These are phyloP conservation scores for Meloidogyne floridensis DNA, from an alignment of 1,140 invertebrate genomes.

Conservation along the genomic window DNA sequence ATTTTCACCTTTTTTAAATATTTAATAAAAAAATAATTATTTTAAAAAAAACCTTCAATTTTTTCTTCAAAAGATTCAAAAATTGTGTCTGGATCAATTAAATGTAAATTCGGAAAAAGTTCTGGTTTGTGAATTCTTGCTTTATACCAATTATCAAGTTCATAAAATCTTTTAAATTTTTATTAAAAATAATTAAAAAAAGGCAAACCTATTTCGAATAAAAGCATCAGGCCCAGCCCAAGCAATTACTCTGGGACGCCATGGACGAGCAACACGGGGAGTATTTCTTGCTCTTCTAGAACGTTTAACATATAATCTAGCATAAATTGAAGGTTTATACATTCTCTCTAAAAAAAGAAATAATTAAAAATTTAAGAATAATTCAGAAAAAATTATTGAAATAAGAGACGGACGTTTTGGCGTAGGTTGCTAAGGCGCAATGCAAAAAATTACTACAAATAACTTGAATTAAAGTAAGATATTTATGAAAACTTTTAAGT, in stretches of 20 bases:
- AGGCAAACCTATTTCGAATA: conserved; percentile 51
- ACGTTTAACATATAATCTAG: conserved; percentile 46
- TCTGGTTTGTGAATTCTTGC: conserved; percentile 64
- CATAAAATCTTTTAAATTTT: conserved; percentile 58
- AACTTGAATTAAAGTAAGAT: no score
- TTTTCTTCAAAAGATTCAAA: conserved; percentile 34
- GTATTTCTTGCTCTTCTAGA: conserved; percentile 50
- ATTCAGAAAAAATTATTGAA: neutral
- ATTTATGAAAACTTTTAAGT: no score
- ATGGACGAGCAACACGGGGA: conserved; percentile 55
- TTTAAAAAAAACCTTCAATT: conserved; percentile 24
- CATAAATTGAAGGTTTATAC: conserved; percentile 45
- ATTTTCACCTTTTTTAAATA: neutral
- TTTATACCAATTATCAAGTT: conserved; percentile 63
- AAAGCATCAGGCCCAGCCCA: conserved; percentile 65
- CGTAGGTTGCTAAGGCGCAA: no score
- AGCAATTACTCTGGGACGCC: conserved; percentile 60
- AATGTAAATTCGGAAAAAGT: conserved; percentile 57
- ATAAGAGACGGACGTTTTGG: no score
- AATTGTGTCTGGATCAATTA: conserved; percentile 59
- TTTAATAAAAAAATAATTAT: no score
- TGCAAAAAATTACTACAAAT: no score
- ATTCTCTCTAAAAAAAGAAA: conserved; percentile 12
- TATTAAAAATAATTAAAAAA: conserved; percentile 14
- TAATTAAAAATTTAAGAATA: neutral